phyloP scores from a whole-genome alignment of 2,888 invertebrate genomes.

The Hemithea aestivaria region DNA sequence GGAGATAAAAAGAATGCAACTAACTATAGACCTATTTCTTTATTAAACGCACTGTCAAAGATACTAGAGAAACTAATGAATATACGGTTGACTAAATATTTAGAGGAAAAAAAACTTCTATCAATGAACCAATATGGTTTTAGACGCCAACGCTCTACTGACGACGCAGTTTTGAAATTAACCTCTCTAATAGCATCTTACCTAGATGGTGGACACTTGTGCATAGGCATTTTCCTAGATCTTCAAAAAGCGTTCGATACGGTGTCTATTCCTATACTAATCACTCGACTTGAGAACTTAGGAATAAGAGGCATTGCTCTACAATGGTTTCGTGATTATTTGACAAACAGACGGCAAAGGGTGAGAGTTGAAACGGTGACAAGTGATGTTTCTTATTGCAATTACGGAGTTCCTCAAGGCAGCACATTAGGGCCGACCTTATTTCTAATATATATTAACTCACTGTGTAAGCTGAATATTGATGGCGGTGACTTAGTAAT shows the following conservation, averaged over 20 bases:
- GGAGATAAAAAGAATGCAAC: constrained; percentile 17
- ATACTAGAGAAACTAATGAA: constrained; percentile 14
- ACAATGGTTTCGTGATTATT: too few species aligned
- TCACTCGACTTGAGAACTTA: too few species aligned
- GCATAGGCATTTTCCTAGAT: background rate
- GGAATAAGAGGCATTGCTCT: too few species aligned
- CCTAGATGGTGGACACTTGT: background rate
- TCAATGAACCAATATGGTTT: background rate
- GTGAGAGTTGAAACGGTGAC: too few species aligned
- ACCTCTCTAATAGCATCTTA: background rate
- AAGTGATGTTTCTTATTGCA: too few species aligned
- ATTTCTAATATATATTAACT: background rate
- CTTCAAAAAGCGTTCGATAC: background rate
- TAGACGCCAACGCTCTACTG: background rate
- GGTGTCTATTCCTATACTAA: too few species aligned
- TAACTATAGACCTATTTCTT: constrained; percentile 25
- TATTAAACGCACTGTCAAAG: constrained; percentile 18
- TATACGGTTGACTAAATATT: background rate
- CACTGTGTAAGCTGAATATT: background rate
- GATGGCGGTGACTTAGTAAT: background rate
- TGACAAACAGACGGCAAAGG: too few species aligned
- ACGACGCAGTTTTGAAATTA: background rate
- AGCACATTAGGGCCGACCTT: background rate
- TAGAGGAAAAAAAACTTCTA: background rate
- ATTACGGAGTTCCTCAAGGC: too few species aligned